Conservation (phyloP, 2,888 invertebrate species). For the Apotomis turbidana region DNA sequence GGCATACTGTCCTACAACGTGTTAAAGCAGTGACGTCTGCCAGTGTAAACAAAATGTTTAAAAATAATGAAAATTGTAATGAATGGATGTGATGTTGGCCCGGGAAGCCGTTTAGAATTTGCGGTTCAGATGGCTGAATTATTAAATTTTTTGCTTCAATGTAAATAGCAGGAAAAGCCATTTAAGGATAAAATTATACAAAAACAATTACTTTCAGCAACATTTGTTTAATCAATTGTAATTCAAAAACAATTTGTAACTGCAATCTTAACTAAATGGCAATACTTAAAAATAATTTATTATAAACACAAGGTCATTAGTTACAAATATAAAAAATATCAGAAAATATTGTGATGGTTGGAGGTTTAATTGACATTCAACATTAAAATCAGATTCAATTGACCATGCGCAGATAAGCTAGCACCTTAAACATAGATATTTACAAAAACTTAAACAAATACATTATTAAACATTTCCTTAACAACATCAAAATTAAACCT, state of each 20-base stretch:
- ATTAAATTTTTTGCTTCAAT: too few relatives aligned
- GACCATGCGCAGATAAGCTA: background rate
- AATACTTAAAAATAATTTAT: constrained; percentile 17
- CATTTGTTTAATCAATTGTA: constrained; percentile 57
- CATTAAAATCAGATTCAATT: constrained; percentile 2
- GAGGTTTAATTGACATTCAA: constrained; percentile 20
- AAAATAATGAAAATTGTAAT: too few relatives aligned
- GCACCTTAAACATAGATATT: constrained; percentile 8
- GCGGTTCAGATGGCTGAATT: too few relatives aligned
- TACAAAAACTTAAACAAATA: constrained; percentile 6
- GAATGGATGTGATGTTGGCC: too few relatives aligned
- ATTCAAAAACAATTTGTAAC: constrained; percentile 46
- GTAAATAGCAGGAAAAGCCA: too few relatives aligned
- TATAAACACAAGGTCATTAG: constrained; percentile 13
- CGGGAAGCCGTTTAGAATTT: too few relatives aligned
- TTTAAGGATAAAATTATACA: background rate
- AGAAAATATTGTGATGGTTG: constrained; percentile 58
- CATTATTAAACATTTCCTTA: constrained; percentile 4
- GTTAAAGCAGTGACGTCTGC: too few relatives aligned
- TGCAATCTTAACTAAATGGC: constrained; percentile 47
- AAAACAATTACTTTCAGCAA: constrained; percentile 8
- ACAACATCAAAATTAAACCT: background rate
- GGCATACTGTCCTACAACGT: too few relatives aligned
- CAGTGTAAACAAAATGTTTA: too few relatives aligned
- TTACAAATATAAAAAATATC: constrained; percentile 48